Evolutionary conservation across 2,888 invertebrate genomes (phyloP).

Genomic region (Hypsopygia costalis): DNA sequence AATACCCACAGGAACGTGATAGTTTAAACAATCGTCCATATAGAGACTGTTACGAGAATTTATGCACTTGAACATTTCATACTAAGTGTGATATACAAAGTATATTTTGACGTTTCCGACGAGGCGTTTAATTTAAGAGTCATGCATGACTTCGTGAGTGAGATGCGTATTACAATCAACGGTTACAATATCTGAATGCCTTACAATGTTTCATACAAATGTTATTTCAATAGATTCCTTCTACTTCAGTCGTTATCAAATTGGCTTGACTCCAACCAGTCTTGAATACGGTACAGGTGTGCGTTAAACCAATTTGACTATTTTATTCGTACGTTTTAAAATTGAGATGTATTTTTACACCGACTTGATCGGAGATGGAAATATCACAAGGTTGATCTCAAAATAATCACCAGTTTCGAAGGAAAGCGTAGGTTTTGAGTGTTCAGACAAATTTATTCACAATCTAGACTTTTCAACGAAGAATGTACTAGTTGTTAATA

Average conservation of each 20-base stretch:
- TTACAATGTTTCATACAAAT: conserved; percentile 7
- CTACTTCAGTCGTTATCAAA: conserved; percentile 31
- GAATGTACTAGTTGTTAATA: neutral
- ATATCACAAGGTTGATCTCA: conserved; percentile 64
- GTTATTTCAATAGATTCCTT: conserved; percentile 21
- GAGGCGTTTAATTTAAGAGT: too few relatives aligned
- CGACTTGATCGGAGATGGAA: conserved; percentile 46
- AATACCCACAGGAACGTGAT: too few relatives aligned
- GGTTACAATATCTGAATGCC: neutral
- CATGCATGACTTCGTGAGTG: too few relatives aligned
- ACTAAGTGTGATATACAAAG: too few relatives aligned
- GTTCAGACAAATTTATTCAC: conserved; percentile 27
- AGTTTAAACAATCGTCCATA: too few relatives aligned
- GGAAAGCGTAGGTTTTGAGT: conserved; percentile 43
- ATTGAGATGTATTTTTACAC: conserved; percentile 54
- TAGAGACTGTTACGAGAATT: too few relatives aligned
- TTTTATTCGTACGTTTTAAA: conserved; percentile 48
- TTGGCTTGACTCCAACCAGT: conserved; percentile 49
- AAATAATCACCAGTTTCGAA: conserved; percentile 51
- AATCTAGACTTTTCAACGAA: conserved; percentile 15
- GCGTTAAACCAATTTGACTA: conserved; percentile 32
- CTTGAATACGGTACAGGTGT: conserved; percentile 46
- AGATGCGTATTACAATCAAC: too few relatives aligned
- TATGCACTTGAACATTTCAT: too few relatives aligned
- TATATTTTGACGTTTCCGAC: too few relatives aligned